Percentiles rank a stretch among this genome's conserved stretches.
Evolutionary conservation across 35 echinoderm and acorn worm genomes (phyloP).

Genomic region (Chiridota heheva): DNA sequence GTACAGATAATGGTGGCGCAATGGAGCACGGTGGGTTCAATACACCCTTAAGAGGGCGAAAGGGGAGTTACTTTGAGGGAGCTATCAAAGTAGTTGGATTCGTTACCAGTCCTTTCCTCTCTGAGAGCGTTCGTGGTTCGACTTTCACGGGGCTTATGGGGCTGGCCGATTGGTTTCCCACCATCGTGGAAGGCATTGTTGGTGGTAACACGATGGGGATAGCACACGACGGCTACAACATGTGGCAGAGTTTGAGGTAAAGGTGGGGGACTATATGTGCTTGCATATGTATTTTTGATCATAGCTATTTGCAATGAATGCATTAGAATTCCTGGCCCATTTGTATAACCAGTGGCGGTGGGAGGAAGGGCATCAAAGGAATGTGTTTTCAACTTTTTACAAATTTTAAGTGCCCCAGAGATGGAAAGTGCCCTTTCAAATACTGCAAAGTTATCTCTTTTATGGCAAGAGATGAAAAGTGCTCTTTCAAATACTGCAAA

Average conservation of each 20-base stretch:
- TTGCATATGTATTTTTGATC: too few relatives aligned
- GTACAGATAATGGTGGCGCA: slow-evolving; percentile 38
- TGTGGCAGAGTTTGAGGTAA: slow-evolving; percentile 23
- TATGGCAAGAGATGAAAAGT: too few relatives aligned
- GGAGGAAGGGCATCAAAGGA: too few relatives aligned
- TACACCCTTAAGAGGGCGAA: slow-evolving; percentile 18
- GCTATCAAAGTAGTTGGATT: slow-evolving; percentile 16
- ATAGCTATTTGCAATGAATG: too few relatives aligned
- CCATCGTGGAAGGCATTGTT: slow-evolving; percentile 24
- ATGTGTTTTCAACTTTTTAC: too few relatives aligned
- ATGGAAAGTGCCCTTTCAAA: too few relatives aligned
- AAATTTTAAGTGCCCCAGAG: too few relatives aligned
- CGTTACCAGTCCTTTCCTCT: slow-evolving; percentile 22
- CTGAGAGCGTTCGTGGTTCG: neutral
- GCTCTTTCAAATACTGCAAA: too few relatives aligned
- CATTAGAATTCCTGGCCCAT: too few relatives aligned
- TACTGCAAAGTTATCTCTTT: too few relatives aligned
- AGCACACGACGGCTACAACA: slow-evolving; percentile 5
- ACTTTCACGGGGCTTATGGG: slow-evolving; percentile 29
- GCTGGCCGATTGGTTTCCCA: slow-evolving; percentile 37
- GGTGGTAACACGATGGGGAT: neutral
- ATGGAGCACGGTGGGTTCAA: slow-evolving; percentile 23
- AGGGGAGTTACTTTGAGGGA: slow-evolving; percentile 37
- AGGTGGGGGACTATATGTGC: too few relatives aligned
- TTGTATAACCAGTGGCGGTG: too few relatives aligned